Evolutionary conservation across 2,113 vertebrate species (phyloP).

Genomic region (Orthonyx spaldingii): DNA sequence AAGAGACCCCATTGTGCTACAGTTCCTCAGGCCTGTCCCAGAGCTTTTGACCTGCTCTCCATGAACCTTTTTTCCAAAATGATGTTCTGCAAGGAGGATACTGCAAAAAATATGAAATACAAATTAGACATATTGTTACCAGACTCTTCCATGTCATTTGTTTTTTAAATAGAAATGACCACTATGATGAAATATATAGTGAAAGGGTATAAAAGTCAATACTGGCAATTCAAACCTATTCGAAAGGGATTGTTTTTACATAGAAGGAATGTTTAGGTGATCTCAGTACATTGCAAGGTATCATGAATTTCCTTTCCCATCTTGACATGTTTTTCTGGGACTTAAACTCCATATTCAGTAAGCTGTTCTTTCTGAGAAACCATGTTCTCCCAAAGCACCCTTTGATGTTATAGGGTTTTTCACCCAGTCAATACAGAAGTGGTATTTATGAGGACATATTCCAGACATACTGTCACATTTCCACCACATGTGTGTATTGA

Average conservation of each 20-base stretch:
- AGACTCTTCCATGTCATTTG: background rate
- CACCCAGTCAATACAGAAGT: background rate
- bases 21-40: background rate
- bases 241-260: background rate
- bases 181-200: background rate
- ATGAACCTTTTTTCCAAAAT: background rate
- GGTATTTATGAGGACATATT: background rate
- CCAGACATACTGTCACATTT: background rate
- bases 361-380: background rate
- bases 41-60: background rate
- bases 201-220: background rate
- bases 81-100: background rate
- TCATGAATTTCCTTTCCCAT: background rate
- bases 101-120: background rate
- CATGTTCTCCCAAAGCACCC: background rate
- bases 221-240: background rate
- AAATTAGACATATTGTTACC: background rate
- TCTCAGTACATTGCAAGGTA: background rate
- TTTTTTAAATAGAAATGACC: background rate
- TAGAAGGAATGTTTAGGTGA: background rate
- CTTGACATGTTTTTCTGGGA: background rate
- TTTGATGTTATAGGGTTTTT: background rate
- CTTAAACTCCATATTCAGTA: background rate
- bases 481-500: background rate
- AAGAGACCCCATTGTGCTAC: background rate